Evolutionary conservation across 53 echinoderm and acorn worm species (phyloP).

Genomic region (Antedon mediterranea): DNA sequence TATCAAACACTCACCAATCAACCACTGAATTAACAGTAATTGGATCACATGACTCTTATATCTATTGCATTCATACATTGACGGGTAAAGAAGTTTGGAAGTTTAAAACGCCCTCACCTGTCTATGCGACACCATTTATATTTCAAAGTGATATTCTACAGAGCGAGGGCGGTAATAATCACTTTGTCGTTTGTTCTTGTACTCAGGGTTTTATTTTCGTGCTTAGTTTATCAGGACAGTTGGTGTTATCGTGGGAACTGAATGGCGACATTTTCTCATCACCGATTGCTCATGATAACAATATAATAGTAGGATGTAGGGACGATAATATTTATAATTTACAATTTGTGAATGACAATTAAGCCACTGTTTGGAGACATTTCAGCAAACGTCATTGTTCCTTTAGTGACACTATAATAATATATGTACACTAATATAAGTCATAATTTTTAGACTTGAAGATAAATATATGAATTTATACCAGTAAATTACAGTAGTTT

Average conservation of each 20-base stretch:
- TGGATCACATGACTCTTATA: slow-evolving; percentile 62
- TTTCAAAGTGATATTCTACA: neutral
- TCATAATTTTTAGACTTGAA: too few species aligned
- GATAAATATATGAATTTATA: too few species aligned
- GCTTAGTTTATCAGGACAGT: slow-evolving; percentile 35
- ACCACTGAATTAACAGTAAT: slow-evolving; percentile 25
- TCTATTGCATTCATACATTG: slow-evolving; percentile 42
- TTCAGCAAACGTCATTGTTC: too few species aligned
- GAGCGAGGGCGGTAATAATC: neutral
- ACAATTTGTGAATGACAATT: slow-evolving; percentile 3
- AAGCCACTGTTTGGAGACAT: too few species aligned
- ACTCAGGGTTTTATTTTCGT: slow-evolving; percentile 39
- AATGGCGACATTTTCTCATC: slow-evolving; percentile 79
- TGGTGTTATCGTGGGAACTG: slow-evolving; percentile 18
- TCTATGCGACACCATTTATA: slow-evolving; percentile 61
- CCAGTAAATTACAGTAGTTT: too few species aligned
- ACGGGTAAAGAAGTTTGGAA: slow-evolving; percentile 21
- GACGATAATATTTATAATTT: slow-evolving; percentile 65
- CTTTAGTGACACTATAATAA: too few species aligned
- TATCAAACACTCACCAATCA: neutral
- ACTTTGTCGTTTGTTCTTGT: slow-evolving; percentile 20
- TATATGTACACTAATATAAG: too few species aligned
- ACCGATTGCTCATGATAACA: slow-evolving; percentile 16
- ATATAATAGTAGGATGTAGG: slow-evolving; percentile 49
- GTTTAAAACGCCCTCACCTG: slow-evolving; percentile 17